Evolutionary conservation across 2,888 invertebrate genomes (phyloP), one percentile per base, ranked within the genome.

Genomic region (Apotomis turbidana): DNA sequence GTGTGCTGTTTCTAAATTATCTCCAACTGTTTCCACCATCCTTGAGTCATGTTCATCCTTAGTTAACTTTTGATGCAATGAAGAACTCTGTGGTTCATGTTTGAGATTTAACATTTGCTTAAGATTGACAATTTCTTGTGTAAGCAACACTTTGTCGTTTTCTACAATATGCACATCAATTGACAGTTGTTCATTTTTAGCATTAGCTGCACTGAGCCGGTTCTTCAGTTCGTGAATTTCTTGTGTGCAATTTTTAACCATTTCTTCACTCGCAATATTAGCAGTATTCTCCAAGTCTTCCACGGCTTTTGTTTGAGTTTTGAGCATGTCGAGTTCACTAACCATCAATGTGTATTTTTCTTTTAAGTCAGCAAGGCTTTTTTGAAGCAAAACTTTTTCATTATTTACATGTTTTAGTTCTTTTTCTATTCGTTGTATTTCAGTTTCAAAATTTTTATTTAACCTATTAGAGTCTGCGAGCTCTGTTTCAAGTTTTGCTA

Each of bases 401-500:
- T 76, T 77, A 72, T 79, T 87, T 0, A 94, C 90, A 61, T 88
- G 88, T 46, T 90, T 85, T 8, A 95, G 86, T 77, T 95, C 94
- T 60, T 90, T 91, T 78, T 95, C 93, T 79, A 95, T 91, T 68
- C 93, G 94, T 61, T 92, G 86, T 62, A 95, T 94, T 86, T 95
- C 95, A 62, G 94, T 93, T 80, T 95, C 94, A 79, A 96, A 91
- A 6, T 93, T 93, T 77, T 94, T 93, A 78, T 95, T 95, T n/a
- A 94, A 86, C 77, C 87, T 93, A 75, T 89, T 94, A 59, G 93
- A 94, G 79, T 95, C 94, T 64, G 96, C 96, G 61, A 96, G 82
- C 84, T 96, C 95, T 0, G 92, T 89, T 87, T 96, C 96, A 77
- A 96, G 83, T 78, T 95, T 93, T 0, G 94, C 89, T 74, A 96